Percentiles rank a stretch among this genome's conserved stretches.
phyloP scores from a whole-genome alignment of 2,113 vertebrate species.

The Solea solea region DNA sequence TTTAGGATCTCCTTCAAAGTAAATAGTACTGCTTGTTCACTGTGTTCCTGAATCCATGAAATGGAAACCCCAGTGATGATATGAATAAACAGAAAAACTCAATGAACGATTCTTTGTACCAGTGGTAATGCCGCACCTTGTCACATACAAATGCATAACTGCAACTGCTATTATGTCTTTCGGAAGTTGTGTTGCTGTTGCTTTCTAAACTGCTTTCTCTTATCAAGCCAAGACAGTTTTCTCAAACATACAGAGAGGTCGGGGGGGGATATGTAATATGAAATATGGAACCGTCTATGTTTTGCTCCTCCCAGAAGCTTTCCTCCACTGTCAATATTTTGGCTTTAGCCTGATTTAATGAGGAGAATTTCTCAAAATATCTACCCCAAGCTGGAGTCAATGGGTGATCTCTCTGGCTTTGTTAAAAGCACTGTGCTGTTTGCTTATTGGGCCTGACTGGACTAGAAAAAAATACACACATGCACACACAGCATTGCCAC shows the following conservation, averaged over 20 bases:
- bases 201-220: conserved; percentile 25
- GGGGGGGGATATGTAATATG: conserved; percentile 21
- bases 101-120: background rate
- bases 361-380: conserved; percentile 58
- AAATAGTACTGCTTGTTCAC: conserved; percentile 11
- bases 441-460: conserved; percentile 63
- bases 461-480: conserved; percentile 23
- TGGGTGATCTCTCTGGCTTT: conserved; percentile 51
- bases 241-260: conserved; percentile 29
- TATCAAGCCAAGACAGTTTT: conserved; percentile 34
- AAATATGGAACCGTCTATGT: conserved; percentile 52
- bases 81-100: conserved; percentile 23
- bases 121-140: background rate
- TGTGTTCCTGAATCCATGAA: conserved; percentile 17
- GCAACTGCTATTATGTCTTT: conserved; percentile 9
- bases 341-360: conserved; percentile 72
- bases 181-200: background rate
- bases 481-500: conserved; percentile 31
- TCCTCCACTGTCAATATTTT: conserved; percentile 64
- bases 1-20: conserved; percentile 21
- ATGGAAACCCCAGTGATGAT: conserved; percentile 3
- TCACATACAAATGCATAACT: conserved; percentile 2
- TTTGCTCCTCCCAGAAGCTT: conserved; percentile 53
- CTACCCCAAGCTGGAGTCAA: conserved; percentile 48
- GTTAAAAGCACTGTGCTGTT: conserved; percentile 61